A percentile compares a stretch with the other conserved stretches of the same genome.
Conservation (phyloP, 2,888 invertebrate genomes). For the Rhabditophanes sp. region DNA sequence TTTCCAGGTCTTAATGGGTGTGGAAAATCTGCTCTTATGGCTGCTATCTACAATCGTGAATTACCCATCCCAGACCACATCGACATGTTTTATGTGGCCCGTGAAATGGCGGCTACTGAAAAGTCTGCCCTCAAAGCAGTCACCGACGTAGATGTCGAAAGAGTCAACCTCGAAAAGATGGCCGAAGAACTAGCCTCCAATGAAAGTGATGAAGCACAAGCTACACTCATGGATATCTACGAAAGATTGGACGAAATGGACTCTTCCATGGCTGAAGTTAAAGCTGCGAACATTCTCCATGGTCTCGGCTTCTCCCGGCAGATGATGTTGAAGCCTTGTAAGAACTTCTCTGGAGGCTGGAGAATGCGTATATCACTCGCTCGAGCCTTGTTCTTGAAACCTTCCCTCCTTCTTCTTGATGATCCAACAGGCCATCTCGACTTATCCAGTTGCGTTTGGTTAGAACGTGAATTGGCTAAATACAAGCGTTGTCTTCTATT, state of each 20-base stretch:
- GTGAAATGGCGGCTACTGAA: constrained; percentile 94
- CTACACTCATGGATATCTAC: constrained; percentile 89
- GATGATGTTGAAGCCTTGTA: constrained; percentile 57
- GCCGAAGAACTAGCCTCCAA: constrained; percentile 73
- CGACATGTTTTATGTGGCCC: constrained; percentile 78
- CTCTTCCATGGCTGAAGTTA: constrained; percentile 80
- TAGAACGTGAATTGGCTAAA: constrained; percentile 86
- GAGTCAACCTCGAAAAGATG: constrained; percentile 70
- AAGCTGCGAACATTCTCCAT: constrained; percentile 81
- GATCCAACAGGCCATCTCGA: constrained; percentile 53
- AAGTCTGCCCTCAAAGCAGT: constrained; percentile 87
- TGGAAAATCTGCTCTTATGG: constrained; percentile 81
- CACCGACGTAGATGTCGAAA: constrained; percentile 91
- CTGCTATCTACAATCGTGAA: constrained; percentile 75
- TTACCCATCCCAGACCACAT: constrained; percentile 88
- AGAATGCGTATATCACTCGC: constrained; percentile 55
- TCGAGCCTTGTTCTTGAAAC: constrained; percentile 51
- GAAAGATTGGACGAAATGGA: constrained; percentile 89
- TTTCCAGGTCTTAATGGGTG: constrained; percentile 8
- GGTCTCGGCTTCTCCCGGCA: constrained; percentile 76
- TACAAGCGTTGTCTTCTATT: constrained; percentile 90
- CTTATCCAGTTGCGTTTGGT: constrained; percentile 96
- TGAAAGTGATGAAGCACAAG: constrained; percentile 77
- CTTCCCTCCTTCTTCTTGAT: constrained; percentile 52
- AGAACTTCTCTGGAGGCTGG: constrained; percentile 55